Percentiles rank a stretch among this genome's conserved stretches.
phyloP scores from a whole-genome alignment of 2,888 invertebrate genomes.

The Drosophila leonis region DNA sequence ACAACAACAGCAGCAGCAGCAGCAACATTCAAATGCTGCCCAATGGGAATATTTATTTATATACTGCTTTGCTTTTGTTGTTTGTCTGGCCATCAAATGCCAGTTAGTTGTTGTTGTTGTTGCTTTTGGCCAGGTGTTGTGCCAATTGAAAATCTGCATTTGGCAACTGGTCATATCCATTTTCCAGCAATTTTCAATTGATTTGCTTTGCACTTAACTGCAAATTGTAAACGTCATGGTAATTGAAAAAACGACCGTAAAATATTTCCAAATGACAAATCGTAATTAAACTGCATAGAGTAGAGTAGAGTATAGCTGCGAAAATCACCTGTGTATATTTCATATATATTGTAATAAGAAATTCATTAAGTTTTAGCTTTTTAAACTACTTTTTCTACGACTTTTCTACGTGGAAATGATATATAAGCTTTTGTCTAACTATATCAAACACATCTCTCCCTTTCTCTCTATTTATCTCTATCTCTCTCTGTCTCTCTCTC shows the following conservation, averaged over 20 bases:
- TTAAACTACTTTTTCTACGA: no score
- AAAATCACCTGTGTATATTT: neutral
- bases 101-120: conserved; percentile 6
- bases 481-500: neutral
- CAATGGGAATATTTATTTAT: conserved; percentile 42
- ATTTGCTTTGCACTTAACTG: conserved; percentile 20
- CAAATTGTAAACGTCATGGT: neutral
- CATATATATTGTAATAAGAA: neutral
- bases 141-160: conserved; percentile 34
- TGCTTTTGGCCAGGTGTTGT: conserved; percentile 23
- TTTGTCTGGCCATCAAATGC: conserved; percentile 11
- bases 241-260: neutral
- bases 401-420: no score
- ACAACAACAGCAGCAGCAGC: neutral
- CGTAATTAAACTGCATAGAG: neutral
- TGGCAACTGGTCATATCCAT: conserved; percentile 12
- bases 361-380: no score
- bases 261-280: neutral
- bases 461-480: no score
- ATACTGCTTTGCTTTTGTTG: conserved; percentile 20
- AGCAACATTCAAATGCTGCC: conserved; percentile 31
- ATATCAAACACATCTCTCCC: no score
- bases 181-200: conserved; percentile 20
- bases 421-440: no score
- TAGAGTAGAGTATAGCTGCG: neutral